Percentiles rank a stretch among this genome's conserved stretches.
These are phyloP conservation scores for Agrotis exclamationis DNA, from an alignment of 2,888 invertebrate genomes.

Conservation along the genomic window DNA sequence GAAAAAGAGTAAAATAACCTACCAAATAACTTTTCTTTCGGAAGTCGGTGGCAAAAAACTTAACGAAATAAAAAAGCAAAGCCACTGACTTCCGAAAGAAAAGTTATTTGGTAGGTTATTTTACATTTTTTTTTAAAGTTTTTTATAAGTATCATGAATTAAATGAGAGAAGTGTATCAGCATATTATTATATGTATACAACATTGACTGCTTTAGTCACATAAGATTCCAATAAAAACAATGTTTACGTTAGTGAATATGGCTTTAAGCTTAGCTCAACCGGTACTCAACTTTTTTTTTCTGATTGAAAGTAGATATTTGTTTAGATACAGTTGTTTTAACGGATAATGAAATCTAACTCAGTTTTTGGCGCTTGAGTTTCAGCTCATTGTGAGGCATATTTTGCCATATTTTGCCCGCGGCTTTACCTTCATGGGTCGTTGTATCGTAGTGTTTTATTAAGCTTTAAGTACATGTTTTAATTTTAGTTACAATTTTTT, in stretches of 20 bases:
- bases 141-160: too few relatives aligned
- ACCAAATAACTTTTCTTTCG: too few relatives aligned
- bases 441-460: too few relatives aligned
- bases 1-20: too few relatives aligned
- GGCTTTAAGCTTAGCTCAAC: slow-evolving; percentile 11
- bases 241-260: slow-evolving; percentile 18
- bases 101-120: too few relatives aligned
- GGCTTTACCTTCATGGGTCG: neutral
- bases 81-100: too few relatives aligned
- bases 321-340: slow-evolving; percentile 9
- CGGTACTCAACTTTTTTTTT: slow-evolving; percentile 3
- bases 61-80: too few relatives aligned
- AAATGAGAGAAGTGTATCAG: too few relatives aligned
- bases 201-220: neutral
- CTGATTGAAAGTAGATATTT: neutral
- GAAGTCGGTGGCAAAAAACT: too few relatives aligned
- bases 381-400: neutral
- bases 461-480: too few relatives aligned
- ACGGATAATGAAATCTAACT: neutral
- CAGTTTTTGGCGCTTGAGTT: neutral
- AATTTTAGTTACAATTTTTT: too few relatives aligned
- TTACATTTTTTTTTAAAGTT: too few relatives aligned
- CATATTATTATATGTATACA: neutral
- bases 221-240: slow-evolving; percentile 1
- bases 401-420: neutral